Evolutionary conservation across 2,797 vertebrate species (phyloP), one percentile per base, ranked within the genome.

Genomic region (Cirrhinus mrigala): DNA sequence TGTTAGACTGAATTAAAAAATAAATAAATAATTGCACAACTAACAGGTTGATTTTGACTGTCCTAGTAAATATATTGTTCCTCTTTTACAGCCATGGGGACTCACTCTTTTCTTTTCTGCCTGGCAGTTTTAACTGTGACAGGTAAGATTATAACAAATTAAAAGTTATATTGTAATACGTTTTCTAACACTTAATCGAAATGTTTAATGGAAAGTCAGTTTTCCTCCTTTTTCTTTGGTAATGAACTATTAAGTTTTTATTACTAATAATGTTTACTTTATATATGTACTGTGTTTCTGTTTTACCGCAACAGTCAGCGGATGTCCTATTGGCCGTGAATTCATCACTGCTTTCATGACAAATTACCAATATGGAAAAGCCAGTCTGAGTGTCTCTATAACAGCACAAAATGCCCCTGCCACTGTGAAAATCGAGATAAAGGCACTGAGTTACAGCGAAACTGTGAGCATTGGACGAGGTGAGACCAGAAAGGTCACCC

Each of bases 321-420:
- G 88, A 60, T 92, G 92, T 68, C 88, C 89, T 58, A 69, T 86
- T 37, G 92, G 92, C 11, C 84, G 60, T 18, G 91, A 92, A 64
- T 92, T 92, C 82, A 86, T 92, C 54, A 92, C 92, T 27, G 89
- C 89, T 50, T 91, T 91, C 66, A 86, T 92, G 88, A 86, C 86
- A 52, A 92, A 92, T 86, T 52, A 89, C 20, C 27, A 71, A 14
- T 79, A 84, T 20, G 69, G 44, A 3, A 2, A 73, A 50, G 74
- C 83, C 9, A 81, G 52, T 54, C 89, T 73, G 16, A 74, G 83
- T 24, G 87, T 92, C 14, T 15, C 77, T 12, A 85, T 92, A 27
- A 92, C 89, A 74, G 88, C 91, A 54, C 74, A 82, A 6, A 15
- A 27, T 4, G 78, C 88, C 50, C 3, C 77, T 29, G 90, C 91